Conservation (phyloP, 2,888 invertebrate genomes). For the Junonia oenone region DNA sequence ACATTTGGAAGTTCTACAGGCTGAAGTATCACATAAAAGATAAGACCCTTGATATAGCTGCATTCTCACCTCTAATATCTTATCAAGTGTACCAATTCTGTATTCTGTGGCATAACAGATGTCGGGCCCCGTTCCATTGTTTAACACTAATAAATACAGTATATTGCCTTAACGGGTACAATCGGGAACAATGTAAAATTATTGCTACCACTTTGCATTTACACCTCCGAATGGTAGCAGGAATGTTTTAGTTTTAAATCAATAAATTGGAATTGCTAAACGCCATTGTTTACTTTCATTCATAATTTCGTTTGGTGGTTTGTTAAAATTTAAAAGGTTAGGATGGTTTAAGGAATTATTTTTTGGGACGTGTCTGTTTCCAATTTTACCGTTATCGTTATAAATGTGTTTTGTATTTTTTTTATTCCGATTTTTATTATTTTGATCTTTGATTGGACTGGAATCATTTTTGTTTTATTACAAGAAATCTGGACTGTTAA, state of each 20-base stretch:
- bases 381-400: too few species aligned
- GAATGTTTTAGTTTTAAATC: slow-evolving; percentile 7
- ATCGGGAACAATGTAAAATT: slow-evolving; percentile 35
- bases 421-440: too few species aligned
- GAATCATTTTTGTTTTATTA: too few species aligned
- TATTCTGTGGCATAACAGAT: slow-evolving; percentile 20
- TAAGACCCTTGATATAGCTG: neutral
- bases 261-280: slow-evolving; percentile 17
- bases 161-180: slow-evolving; percentile 28
- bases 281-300: slow-evolving; percentile 9
- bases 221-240: slow-evolving; percentile 15
- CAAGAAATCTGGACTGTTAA: too few species aligned
- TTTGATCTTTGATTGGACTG: too few species aligned
- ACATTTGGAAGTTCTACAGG: neutral
- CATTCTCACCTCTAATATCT: neutral
- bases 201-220: slow-evolving; percentile 31
- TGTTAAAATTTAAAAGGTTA: neutral
- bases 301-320: slow-evolving; percentile 7
- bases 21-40: neutral
- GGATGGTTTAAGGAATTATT: neutral
- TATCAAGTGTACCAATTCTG: slow-evolving; percentile 4
- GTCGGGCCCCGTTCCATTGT: slow-evolving; percentile 28
- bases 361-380: neutral
- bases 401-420: too few species aligned
- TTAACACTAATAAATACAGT: slow-evolving; percentile 33